Conservation (phyloP, 2,113 vertebrate species). For the Thryonomys swinderianus region DNA sequence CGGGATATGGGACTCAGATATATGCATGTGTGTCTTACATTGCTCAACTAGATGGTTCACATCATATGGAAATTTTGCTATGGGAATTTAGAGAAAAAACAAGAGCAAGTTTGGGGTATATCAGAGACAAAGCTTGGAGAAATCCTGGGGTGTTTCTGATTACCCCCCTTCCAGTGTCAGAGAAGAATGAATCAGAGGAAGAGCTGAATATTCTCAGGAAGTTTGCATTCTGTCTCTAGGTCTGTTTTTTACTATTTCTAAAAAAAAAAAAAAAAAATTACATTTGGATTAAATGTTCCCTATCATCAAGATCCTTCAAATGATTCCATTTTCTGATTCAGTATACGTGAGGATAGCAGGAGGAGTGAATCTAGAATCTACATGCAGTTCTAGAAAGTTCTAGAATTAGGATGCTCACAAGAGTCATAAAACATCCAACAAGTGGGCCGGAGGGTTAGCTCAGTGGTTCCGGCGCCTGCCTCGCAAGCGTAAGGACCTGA, state of each 20-base stretch:
- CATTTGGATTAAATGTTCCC: neutral
- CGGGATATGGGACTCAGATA: neutral
- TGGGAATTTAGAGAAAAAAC: neutral
- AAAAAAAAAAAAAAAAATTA: neutral
- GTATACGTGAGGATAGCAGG: rapidly evolving
- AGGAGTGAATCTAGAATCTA: neutral
- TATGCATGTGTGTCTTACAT: neutral
- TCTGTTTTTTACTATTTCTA: neutral
- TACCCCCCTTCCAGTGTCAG: neutral
- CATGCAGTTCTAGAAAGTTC: neutral
- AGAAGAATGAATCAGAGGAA: neutral
- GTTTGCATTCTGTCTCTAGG: neutral
- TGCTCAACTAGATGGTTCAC: neutral
- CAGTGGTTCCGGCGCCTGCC: no score
- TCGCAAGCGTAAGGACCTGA: no score
- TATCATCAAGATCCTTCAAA: neutral
- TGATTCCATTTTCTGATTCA: neutral
- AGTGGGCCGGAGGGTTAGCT: no score
- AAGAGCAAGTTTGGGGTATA: neutral
- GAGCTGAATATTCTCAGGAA: neutral
- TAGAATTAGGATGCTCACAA: neutral
- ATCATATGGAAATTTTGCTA: neutral
- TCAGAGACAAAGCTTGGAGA: neutral
- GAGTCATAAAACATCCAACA: neutral
- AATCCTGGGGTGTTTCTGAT: neutral